Percentiles rank a stretch among this genome's conserved stretches.
Conservation (phyloP, 1,140 invertebrate species). For the Drosophila azteca region DNA sequence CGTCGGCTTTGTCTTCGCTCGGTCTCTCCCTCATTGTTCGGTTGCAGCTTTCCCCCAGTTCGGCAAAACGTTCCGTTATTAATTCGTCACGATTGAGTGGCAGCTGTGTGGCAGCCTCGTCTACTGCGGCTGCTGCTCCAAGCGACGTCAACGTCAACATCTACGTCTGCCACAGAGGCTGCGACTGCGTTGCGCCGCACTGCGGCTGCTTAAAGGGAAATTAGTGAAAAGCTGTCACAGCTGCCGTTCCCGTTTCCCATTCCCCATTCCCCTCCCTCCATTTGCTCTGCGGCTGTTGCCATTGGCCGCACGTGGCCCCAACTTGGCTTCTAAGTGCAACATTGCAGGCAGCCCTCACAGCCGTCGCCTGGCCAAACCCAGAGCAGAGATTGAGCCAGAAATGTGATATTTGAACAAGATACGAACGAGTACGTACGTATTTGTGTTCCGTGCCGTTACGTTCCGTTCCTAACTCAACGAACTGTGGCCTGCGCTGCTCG, state of each 20-base stretch:
- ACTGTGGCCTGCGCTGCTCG: background rate
- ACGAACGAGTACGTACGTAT: background rate
- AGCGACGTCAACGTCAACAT: conserved; percentile 8
- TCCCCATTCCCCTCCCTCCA: background rate
- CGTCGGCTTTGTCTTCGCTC: background rate
- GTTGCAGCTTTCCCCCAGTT: conserved; percentile 52
- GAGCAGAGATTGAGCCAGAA: background rate
- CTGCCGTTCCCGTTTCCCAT: conserved; percentile 27
- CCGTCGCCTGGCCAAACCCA: background rate
- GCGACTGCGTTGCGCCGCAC: background rate
- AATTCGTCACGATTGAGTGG: conserved; percentile 78
- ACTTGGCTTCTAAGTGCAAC: conserved; percentile 21
- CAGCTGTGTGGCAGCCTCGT: conserved; percentile 37
- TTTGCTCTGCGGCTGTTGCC: conserved; percentile 6
- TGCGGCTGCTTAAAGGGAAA: conserved; percentile 72
- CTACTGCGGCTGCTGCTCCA: conserved; percentile 4
- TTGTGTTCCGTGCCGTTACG: too few species aligned
- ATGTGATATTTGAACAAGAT: conserved; percentile 22
- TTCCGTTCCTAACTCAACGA: too few species aligned
- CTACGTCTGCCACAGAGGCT: too few species aligned
- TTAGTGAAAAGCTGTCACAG: conserved; percentile 74
- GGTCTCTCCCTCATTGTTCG: conserved; percentile 17
- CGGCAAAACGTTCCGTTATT: conserved; percentile 67
- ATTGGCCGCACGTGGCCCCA: conserved; percentile 36
- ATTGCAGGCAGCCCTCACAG: conserved; percentile 16